Conservation (phyloP, 2,888 invertebrate species). For the Ornithoptera priamus region DNA sequence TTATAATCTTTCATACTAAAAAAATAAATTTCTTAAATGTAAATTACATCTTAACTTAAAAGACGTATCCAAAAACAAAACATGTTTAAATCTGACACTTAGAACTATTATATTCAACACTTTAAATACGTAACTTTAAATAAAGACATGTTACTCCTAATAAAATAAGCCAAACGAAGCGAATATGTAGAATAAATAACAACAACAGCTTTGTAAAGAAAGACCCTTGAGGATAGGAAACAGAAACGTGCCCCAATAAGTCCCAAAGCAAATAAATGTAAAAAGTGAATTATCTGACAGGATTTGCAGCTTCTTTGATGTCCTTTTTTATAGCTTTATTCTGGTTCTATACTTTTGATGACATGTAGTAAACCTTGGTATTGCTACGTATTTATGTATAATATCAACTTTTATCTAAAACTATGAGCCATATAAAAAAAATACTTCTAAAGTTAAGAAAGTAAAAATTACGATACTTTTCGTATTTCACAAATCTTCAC, state of each 20-base stretch:
- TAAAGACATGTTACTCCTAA: background rate
- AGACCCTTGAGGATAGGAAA: conserved; percentile 10
- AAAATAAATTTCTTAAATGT: too few relatives aligned
- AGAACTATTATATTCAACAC: too few relatives aligned
- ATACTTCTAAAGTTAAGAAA: too few relatives aligned
- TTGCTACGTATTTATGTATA: background rate
- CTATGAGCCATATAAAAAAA: too few relatives aligned
- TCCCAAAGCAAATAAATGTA: conserved; percentile 24
- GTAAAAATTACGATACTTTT: too few relatives aligned
- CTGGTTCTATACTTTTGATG: background rate
- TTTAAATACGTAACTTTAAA: background rate
- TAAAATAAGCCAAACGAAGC: background rate
- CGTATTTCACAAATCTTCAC: too few relatives aligned
- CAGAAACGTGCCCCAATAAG: conserved; percentile 8
- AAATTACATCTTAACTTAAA: too few relatives aligned
- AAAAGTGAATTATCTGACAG: conserved; percentile 22
- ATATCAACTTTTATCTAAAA: background rate
- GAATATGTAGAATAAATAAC: conserved; percentile 1
- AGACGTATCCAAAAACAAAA: too few relatives aligned
- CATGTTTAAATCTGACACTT: too few relatives aligned
- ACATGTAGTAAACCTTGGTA: background rate
- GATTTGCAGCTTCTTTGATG: conserved; percentile 16
- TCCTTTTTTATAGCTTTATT: conserved; percentile 10
- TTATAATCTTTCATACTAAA: too few relatives aligned
- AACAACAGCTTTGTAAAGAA: conserved; percentile 9